These are phyloP conservation scores for Dascyllus trimaculatus DNA, from an alignment of 2,113 vertebrate species.

Conservation along the genomic window DNA sequence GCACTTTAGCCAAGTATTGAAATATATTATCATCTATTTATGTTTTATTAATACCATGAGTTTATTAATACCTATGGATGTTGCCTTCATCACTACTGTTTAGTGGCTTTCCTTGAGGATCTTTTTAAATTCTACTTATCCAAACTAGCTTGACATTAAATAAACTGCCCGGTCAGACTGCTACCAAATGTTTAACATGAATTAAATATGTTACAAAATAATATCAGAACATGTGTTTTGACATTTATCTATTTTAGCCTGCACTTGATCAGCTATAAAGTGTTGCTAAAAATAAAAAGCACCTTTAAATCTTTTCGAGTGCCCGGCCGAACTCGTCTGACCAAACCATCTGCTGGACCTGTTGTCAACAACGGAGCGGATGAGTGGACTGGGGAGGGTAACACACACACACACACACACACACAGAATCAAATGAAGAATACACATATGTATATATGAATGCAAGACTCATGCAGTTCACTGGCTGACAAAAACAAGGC, in stretches of 20 bases:
- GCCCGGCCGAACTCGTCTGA: slow-evolving; percentile 60
- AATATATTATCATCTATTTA: too few species aligned
- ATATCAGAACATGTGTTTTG: too few species aligned
- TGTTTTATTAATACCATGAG: too few species aligned
- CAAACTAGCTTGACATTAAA: too few species aligned
- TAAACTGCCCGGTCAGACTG: too few species aligned
- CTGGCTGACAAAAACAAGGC: background rate
- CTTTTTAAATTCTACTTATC: too few species aligned
- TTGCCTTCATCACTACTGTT: too few species aligned
- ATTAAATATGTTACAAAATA: too few species aligned
- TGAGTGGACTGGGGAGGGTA: slow-evolving; percentile 15
- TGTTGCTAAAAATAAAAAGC: slow-evolving; percentile 50
- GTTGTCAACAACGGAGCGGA: slow-evolving; percentile 44
- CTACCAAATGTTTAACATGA: too few species aligned
- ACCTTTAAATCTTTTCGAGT: slow-evolving; percentile 49
- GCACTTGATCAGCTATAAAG: background rate
- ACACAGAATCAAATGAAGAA: slow-evolving; percentile 9
- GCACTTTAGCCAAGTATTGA: too few species aligned
- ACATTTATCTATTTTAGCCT: background rate
- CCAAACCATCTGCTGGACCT: slow-evolving; percentile 73
- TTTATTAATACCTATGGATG: too few species aligned
- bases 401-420: slow-evolving; percentile 5
- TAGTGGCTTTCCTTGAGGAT: too few species aligned
- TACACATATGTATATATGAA: background rate
- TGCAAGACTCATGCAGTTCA: background rate